Conservation (phyloP, 2,797 vertebrate genomes). For the Schizopygopsis pylzovi region DNA sequence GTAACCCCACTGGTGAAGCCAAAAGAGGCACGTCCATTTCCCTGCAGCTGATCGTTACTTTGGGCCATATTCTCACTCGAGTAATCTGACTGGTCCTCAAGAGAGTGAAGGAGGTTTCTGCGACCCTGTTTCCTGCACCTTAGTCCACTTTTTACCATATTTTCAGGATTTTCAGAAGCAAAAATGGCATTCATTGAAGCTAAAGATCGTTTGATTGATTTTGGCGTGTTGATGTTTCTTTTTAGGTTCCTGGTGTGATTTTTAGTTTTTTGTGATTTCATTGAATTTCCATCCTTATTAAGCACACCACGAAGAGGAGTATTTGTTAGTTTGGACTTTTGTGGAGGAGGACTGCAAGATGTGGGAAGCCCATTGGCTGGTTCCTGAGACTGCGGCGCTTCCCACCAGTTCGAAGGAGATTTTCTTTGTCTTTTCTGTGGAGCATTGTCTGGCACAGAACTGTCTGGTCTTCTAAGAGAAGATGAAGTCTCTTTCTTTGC, state of each 20-base stretch:
- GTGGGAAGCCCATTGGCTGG: conserved; percentile 1
- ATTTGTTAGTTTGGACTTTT: conserved; percentile 38
- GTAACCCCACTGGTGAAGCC: conserved; percentile 1
- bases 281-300: neutral
- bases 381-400: neutral
- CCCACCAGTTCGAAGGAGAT: conserved; percentile 66
- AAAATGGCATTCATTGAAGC: conserved; percentile 64
- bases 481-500: conserved; percentile 40
- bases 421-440: conserved; percentile 58
- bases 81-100: conserved; percentile 52
- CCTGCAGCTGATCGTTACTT: conserved; percentile 31
- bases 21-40: neutral
- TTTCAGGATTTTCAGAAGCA: conserved; percentile 33
- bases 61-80: conserved; percentile 34
- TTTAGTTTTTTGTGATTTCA: neutral
- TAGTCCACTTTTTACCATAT: neutral
- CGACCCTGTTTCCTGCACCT: conserved; percentile 28
- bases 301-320: neutral
- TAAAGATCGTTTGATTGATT: conserved; percentile 64
- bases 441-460: conserved; percentile 11
- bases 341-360: neutral
- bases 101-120: conserved; percentile 50
- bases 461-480: neutral
- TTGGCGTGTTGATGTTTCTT: conserved; percentile 48
- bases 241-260: conserved; percentile 13